Conservation (phyloP, 2,888 invertebrate genomes). For the Liodrosophila aerea region DNA sequence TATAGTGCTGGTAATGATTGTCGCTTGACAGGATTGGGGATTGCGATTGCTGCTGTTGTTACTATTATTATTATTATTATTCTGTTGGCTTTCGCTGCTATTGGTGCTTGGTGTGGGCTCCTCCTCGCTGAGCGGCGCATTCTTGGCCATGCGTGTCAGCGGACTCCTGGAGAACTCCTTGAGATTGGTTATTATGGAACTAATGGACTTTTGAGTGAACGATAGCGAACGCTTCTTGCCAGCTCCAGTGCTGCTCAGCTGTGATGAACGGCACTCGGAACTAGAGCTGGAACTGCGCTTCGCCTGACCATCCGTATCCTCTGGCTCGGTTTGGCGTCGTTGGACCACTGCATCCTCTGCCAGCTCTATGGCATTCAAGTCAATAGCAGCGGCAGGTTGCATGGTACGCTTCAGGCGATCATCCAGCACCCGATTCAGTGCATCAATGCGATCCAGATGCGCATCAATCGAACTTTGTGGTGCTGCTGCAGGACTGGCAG, state of each 20-base stretch:
- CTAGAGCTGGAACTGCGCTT: slow-evolving; percentile 79
- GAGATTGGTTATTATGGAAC: slow-evolving; percentile 79
- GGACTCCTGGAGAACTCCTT: slow-evolving; percentile 81
- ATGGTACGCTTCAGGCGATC: slow-evolving; percentile 79
- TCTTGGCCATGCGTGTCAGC: slow-evolving; percentile 60
- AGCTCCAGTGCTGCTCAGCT: slow-evolving; percentile 47
- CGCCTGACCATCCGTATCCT: slow-evolving; percentile 43
- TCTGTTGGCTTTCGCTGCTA: slow-evolving; percentile 45
- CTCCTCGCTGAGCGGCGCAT: slow-evolving; percentile 50
- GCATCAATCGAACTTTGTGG: slow-evolving; percentile 80
- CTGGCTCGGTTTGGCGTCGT: slow-evolving; percentile 6
- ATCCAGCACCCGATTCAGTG: slow-evolving; percentile 80
- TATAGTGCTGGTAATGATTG: slow-evolving; percentile 46
- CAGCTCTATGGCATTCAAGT: slow-evolving; percentile 78
- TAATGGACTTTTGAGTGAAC: slow-evolving; percentile 81
- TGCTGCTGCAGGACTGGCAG: slow-evolving; percentile 18
- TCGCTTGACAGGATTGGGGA: slow-evolving; percentile 39
- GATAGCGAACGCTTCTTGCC: slow-evolving; percentile 80
- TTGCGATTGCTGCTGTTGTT: slow-evolving; percentile 36
- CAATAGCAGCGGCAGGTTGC: slow-evolving; percentile 42
- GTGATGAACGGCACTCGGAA: slow-evolving; percentile 74
- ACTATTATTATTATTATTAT: slow-evolving; percentile 37
- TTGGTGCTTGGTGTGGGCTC: slow-evolving; percentile 29
- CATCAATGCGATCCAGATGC: slow-evolving; percentile 81
- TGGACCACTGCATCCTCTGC: slow-evolving; percentile 42